These are phyloP conservation scores for Myanophis thanlyinensis DNA, from an alignment of 2,113 vertebrate species.

Conservation along the genomic window DNA sequence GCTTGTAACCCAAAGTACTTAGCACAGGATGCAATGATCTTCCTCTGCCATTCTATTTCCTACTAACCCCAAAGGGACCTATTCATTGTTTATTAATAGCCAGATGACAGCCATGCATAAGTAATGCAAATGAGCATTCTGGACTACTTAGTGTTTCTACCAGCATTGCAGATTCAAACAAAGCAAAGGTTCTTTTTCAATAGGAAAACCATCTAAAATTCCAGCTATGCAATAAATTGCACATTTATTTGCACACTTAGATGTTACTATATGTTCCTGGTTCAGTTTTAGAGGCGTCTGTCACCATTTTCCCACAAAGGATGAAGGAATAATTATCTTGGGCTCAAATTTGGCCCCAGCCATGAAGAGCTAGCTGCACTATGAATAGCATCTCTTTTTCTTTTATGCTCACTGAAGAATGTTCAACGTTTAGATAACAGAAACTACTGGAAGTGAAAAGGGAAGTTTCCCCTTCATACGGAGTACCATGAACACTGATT, in stretches of 20 bases:
- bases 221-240: neutral
- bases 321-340: neutral
- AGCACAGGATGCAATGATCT: neutral
- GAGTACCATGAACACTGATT: slow-evolving; percentile 46
- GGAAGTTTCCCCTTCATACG: slow-evolving; percentile 44
- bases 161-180: neutral
- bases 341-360: slow-evolving; percentile 34
- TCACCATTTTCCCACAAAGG: slow-evolving; percentile 8
- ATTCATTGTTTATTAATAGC: neutral
- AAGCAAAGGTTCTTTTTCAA: neutral
- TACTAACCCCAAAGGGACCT: neutral
- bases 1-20: neutral
- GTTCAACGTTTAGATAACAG: slow-evolving; percentile 66
- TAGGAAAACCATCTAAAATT: neutral
- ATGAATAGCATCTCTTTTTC: slow-evolving; percentile 60
- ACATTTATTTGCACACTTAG: neutral
- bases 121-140: neutral
- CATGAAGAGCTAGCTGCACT: neutral
- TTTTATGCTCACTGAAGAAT: slow-evolving; percentile 35
- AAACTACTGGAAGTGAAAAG: slow-evolving; percentile 33
- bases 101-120: neutral
- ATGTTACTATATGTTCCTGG: neutral
- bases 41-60: neutral
- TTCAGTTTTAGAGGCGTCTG: slow-evolving; percentile 6
- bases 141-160: neutral